Evolutionary conservation across 1,140 invertebrate genomes (phyloP), one percentile per base, ranked within the genome.

Genomic region (Drosophila murphyi): DNA sequence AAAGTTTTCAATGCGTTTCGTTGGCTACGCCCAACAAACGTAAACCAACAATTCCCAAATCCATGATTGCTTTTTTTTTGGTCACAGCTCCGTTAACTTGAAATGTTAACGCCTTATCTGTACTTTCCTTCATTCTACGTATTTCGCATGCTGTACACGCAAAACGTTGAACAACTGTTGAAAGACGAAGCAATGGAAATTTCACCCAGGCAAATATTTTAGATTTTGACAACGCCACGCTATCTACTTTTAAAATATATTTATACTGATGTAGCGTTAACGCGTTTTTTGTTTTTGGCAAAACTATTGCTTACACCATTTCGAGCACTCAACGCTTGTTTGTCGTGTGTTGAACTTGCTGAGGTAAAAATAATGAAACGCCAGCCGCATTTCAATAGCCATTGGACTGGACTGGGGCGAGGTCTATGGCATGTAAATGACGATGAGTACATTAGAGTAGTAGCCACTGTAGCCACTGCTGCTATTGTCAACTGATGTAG

Each of bases 391-490:
- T 88, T 72, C 51, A 87, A 87, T 88, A 75, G 51, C 51, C 75
- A 50, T 73, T 76, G 76, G 80, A 63, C 80, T 80, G 83, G 80
- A 63, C 80, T 80, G 83, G 80, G 80, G 72, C 80, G 83, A 78
- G 85, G 85, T 88, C 83, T 88, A 67, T 74, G 83, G 83, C 85
- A 89, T 89, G 83, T 83, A 88, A 88, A 88, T 89, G 76, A 75
- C 41, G 56, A 75, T 35, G 56, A n/a, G 50, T 12, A 47, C 74
- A 85, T 78, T 89, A 68, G 77, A 71, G 34, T 52, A 63, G 37
- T 35, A 34, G 56, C 55, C 45, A 31, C 41, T 62, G 37, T 20
- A 20, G 20, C 20, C 20, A 20, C 20, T 2, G 3, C 20, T 37
- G 37, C 35, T 29, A 56, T 39, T 51, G 80, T 67, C 61, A 72